A percentile compares a stretch with the other conserved stretches of the same genome.
phyloP scores from a whole-genome alignment of 2,797 vertebrate species.

The Lemur catta region DNA sequence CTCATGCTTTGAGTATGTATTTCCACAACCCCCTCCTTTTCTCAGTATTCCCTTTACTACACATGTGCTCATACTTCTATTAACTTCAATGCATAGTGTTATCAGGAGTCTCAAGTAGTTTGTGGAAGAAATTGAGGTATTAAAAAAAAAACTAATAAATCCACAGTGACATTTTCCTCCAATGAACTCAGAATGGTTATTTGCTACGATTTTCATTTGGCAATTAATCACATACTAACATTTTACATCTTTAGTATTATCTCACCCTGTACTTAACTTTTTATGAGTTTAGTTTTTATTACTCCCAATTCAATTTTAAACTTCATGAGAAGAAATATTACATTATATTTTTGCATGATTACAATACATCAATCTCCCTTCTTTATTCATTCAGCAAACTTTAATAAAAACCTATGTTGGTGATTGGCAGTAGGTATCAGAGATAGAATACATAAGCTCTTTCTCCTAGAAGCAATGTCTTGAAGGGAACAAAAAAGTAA shows the following conservation, averaged over 20 bases:
- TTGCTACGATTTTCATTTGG: background rate
- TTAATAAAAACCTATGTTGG: background rate
- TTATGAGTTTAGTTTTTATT: constrained; percentile 50
- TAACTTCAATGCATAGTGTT: background rate
- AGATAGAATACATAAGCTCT: background rate
- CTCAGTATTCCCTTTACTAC: background rate
- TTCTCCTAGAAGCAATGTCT: background rate
- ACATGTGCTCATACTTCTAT: background rate
- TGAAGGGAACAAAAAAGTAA: background rate
- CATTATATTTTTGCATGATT: background rate
- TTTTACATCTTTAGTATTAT: constrained; percentile 47
- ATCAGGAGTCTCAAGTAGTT: background rate
- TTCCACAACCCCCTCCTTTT: background rate
- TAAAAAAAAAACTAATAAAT: constrained; percentile 53
- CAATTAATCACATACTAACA: constrained; percentile 35
- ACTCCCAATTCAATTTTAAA: constrained; percentile 28
- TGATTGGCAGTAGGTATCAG: background rate
- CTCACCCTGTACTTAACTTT: constrained; percentile 46
- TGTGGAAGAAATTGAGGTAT: background rate
- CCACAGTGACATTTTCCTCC: background rate
- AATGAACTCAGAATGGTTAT: constrained; percentile 25
- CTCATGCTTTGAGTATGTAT: background rate
- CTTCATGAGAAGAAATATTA: background rate
- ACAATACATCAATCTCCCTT: background rate
- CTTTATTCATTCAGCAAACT: background rate